These are phyloP conservation scores for Rhogogaster chlorosoma DNA, from an alignment of 2,888 invertebrate species.

Conservation along the genomic window DNA sequence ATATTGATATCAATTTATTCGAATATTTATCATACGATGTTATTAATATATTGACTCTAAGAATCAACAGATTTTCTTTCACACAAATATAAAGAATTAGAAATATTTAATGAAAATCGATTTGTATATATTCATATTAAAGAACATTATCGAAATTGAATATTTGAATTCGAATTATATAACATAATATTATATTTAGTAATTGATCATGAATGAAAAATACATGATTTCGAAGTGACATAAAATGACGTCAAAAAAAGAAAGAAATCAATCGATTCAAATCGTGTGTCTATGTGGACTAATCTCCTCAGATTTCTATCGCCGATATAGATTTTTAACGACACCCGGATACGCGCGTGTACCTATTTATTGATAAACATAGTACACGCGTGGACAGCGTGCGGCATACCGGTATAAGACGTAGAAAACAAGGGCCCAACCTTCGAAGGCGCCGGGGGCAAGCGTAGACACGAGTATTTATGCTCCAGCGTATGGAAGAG, in stretches of 20 bases:
- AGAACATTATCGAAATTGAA: no score
- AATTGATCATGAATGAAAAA: no score
- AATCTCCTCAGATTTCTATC: conserved; percentile 3
- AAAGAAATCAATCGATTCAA: not conserved
- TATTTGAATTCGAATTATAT: no score
- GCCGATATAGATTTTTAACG: not conserved
- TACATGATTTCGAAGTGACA: not conserved
- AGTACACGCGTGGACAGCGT: not conserved
- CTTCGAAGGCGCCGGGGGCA: not conserved
- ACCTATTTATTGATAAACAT: not conserved
- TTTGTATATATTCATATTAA: no score
- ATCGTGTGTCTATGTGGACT: not conserved
- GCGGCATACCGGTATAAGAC: not conserved
- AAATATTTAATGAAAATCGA: no score
- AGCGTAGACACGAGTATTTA: not conserved
- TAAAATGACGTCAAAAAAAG: not conserved
- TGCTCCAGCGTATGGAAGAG: not conserved
- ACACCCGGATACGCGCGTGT: conserved; percentile 4
- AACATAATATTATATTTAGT: no score
- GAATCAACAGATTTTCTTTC: no score
- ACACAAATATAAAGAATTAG: no score
- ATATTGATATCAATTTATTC: not conserved
- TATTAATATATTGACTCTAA: no score
- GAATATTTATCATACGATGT: no score
- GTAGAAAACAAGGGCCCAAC: conserved; percentile 28